Percentiles rank a stretch among this genome's conserved stretches.
Evolutionary conservation across 2,888 invertebrate species (phyloP).

Genomic region (Lydus trimaculatus): DNA sequence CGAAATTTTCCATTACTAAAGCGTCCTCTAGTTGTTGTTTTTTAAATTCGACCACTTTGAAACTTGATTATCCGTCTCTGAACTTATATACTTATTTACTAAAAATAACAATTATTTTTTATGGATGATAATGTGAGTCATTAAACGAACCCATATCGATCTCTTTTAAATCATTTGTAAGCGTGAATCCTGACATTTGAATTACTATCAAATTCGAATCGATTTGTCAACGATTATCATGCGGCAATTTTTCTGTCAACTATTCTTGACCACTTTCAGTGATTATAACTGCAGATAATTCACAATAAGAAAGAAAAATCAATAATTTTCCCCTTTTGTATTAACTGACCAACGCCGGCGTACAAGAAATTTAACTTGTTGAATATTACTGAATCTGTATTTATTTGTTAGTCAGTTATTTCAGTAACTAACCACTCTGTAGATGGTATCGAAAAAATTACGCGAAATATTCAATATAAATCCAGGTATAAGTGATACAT

Average conservation of each 20-base stretch:
- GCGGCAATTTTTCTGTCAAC: neutral
- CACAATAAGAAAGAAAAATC: conserved; percentile 15
- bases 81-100: too few species aligned
- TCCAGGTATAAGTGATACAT: neutral
- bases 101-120: too few species aligned
- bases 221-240: neutral
- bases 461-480: neutral
- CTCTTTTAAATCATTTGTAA: too few species aligned
- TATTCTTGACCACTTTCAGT: neutral
- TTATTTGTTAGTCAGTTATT: conserved; percentile 23
- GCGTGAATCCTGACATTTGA: neutral
- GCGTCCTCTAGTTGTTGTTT: too few species aligned
- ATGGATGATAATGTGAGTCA: too few species aligned
- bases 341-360: conserved; percentile 34
- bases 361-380: conserved; percentile 32
- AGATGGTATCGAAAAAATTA: neutral
- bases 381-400: conserved; percentile 19
- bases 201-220: neutral
- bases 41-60: too few species aligned
- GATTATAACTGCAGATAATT: neutral
- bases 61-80: too few species aligned
- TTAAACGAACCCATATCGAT: too few species aligned
- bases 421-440: neutral
- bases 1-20: too few species aligned
- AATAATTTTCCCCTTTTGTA: conserved; percentile 24